Base-by-base conservation (phyloP, 1,140 invertebrate species). In the Lanistes nyassanus region DNA sequence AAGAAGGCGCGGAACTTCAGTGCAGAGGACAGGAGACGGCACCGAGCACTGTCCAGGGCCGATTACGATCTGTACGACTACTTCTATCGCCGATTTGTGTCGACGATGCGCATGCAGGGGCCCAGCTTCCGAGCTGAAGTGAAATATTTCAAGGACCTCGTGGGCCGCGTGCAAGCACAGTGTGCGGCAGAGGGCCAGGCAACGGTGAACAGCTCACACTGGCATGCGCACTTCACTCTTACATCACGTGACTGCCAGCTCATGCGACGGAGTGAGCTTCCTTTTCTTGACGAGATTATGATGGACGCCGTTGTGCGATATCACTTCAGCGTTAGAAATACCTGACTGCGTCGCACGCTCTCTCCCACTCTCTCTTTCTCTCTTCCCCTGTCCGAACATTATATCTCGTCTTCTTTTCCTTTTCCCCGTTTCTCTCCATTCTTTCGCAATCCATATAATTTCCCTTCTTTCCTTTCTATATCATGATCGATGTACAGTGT, bases 251-350 rank as follows among this genome's bases (percentile, higher is more conserved):
- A 83, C 42, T 86, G 83, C 69, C 51, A 64, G 19, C 64, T 83
- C 31, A 82, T 85, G 83, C 60, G 56, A 21, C 66, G 78, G 36
- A 36, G 73, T 0, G 84, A 85, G 73, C 65, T 85, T 19, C 42
- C 55, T 0, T 71, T 78, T 39, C 53, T 84, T 23, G 75, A 78
- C 55, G 65, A 64, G 26, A 74, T 83, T 11, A 81, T 82, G 26
- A 31, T 64, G 62, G 62, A 64, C n/a, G 62, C 62, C 21, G n/a
- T 64, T 5, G 19, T 21, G 31, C 31, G 37, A 9, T 64, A 36
- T 37, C 62, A 64, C 11, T 5, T 21, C 7, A 64, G 62, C 37
- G 62, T 31, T 34, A 47, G 19, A 47, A 6, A 47, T 16, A 47
- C 1, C 42, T 47, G 19, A 6, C 42, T 16, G 29, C 5, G 11